phyloP scores from a whole-genome alignment of 2,113 vertebrate genomes.

The Halcyon malimbica region DNA sequence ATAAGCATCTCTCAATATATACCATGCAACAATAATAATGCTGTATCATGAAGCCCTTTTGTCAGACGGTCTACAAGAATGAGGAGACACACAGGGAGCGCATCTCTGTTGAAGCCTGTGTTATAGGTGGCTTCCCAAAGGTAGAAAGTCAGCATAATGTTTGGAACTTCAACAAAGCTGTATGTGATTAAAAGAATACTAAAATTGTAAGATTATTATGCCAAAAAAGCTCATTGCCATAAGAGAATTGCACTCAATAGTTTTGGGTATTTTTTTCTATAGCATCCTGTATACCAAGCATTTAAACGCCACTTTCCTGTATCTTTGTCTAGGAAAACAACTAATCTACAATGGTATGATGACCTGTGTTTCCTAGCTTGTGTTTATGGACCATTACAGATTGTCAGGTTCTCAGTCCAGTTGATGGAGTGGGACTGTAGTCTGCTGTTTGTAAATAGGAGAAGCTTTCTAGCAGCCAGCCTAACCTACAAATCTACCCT shows the following conservation, averaged over 20 bases:
- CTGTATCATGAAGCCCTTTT: neutral
- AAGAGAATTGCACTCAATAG: neutral
- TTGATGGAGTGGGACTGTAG: neutral
- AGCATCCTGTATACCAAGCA: neutral
- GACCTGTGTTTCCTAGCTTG: neutral
- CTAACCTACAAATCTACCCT: neutral
- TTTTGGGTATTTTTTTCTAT: neutral
- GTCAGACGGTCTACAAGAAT: neutral
- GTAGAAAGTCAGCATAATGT: neutral
- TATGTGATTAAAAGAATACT: neutral
- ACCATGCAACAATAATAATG: neutral
- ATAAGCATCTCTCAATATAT: neutral
- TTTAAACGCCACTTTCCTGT: neutral
- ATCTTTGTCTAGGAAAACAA: neutral
- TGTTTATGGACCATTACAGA: neutral
- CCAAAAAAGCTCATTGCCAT: neutral
- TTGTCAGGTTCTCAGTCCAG: neutral
- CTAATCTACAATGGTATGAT: neutral
- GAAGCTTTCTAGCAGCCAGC: neutral
- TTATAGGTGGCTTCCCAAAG: neutral
- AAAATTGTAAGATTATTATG: neutral
- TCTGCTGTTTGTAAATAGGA: neutral
- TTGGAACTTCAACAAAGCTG: neutral
- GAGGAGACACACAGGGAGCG: neutral
- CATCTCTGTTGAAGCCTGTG: neutral